Percentiles rank a stretch among this genome's conserved stretches.
Conservation (phyloP, 2,888 invertebrate genomes). For the Oscheius sp. region DNA sequence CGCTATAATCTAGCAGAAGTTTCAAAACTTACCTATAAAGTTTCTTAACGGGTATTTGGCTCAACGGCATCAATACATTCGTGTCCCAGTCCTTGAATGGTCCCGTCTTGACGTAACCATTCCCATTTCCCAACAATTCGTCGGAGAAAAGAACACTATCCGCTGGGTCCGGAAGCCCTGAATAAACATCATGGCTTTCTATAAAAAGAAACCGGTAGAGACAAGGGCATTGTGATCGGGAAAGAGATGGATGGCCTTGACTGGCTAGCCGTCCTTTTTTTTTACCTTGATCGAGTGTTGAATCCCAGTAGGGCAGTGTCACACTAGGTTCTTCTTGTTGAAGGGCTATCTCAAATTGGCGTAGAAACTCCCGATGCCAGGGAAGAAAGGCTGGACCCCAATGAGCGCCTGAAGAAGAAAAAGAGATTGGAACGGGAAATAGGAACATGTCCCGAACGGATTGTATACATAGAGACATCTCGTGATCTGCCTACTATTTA, state of each 20-base stretch:
- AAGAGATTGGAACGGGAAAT: too few species aligned
- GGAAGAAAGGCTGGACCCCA: conserved; percentile 67
- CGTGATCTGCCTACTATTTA: too few species aligned
- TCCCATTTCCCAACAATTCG: conserved; percentile 67
- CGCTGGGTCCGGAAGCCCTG: conserved; percentile 66
- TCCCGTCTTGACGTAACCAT: conserved; percentile 60
- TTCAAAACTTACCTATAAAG: conserved; percentile 64
- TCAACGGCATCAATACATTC: conserved; percentile 66
- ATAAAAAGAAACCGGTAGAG: conserved; percentile 8
- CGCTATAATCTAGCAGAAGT: not conserved
- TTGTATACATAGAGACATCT: too few species aligned
- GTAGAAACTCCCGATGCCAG: conserved; percentile 69
- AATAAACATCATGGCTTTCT: conserved; percentile 9
- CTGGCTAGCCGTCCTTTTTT: not conserved
- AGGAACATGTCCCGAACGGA: too few species aligned
- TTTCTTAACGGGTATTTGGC: conserved; percentile 67
- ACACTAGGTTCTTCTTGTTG: conserved; percentile 62
- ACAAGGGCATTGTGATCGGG: not conserved
- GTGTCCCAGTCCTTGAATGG: conserved; percentile 69
- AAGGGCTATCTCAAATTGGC: conserved; percentile 68
- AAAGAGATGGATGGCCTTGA: too few species aligned
- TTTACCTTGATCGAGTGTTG: conserved; percentile 66
- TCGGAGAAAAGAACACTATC: conserved; percentile 68
- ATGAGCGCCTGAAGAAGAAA: conserved; percentile 51
- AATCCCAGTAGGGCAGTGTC: conserved; percentile 68